A percentile compares a stretch with the other conserved stretches of the same genome.
These are phyloP conservation scores for Cotesia glomerata DNA, from an alignment of 1,140 invertebrate genomes.

Conservation along the genomic window DNA sequence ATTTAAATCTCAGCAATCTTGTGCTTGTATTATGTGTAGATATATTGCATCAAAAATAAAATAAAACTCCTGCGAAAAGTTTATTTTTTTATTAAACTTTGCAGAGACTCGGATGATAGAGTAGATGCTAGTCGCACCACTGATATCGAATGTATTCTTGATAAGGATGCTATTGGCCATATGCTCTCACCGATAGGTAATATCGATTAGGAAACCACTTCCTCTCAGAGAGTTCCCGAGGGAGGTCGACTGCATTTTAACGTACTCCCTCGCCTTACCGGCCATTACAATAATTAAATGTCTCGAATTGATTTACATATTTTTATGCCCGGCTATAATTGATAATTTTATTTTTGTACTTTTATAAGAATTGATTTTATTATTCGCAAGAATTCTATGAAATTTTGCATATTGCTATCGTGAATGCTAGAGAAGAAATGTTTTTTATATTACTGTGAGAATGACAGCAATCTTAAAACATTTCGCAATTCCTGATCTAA, in stretches of 20 bases:
- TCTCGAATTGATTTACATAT: neutral
- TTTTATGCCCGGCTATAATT: no score
- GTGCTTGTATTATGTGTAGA: no score
- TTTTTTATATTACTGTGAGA: no score
- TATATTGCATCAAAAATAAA: neutral
- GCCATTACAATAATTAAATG: conserved; percentile 38
- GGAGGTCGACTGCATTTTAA: conserved; percentile 15
- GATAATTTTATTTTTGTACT: no score
- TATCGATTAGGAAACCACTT: conserved; percentile 35
- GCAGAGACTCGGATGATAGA: neutral
- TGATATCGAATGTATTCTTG: conserved; percentile 21
- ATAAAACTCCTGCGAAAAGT: neutral
- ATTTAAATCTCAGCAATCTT: neutral
- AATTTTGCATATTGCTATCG: no score
- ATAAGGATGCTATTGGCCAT: conserved; percentile 32
- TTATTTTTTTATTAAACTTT: conserved; percentile 1
- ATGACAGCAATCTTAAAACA: no score
- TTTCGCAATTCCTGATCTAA: no score
- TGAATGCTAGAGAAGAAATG: no score
- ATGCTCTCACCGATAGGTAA: conserved; percentile 32
- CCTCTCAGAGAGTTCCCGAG: conserved; percentile 6
- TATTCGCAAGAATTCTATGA: no score
- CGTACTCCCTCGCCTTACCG: conserved; percentile 7
- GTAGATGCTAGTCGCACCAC: neutral
- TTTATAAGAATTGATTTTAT: no score